Conservation (phyloP, 2,888 invertebrate genomes). For the Dusona sp. region DNA sequence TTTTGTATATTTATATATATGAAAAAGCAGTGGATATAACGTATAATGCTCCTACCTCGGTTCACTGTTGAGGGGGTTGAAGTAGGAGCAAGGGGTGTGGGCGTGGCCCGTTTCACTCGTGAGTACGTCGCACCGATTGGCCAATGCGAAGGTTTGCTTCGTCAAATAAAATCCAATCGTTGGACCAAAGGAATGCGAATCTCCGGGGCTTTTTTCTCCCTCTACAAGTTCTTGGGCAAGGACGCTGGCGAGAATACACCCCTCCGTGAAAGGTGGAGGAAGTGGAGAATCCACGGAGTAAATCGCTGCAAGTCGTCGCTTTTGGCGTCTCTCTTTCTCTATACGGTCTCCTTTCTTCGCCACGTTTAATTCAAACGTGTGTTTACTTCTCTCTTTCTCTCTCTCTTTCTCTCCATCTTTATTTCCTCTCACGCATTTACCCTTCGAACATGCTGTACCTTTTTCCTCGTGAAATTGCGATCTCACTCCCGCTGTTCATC, state of each 20-base stretch:
- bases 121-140: slow-evolving; percentile 79
- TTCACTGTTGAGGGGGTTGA: slow-evolving; percentile 63
- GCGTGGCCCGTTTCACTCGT: slow-evolving; percentile 80
- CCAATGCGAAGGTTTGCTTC: slow-evolving; percentile 79
- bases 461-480: slow-evolving; percentile 56
- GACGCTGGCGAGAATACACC: slow-evolving; percentile 52
- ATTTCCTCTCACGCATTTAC: slow-evolving; percentile 41
- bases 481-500: slow-evolving; percentile 39
- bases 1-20: slow-evolving; percentile 49
- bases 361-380: slow-evolving; percentile 27
- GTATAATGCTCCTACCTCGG: slow-evolving; percentile 59
- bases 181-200: slow-evolving; percentile 83
- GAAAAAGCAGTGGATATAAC: slow-evolving; percentile 60
- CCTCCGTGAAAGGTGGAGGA: slow-evolving; percentile 49
- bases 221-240: slow-evolving; percentile 60
- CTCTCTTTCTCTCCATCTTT: neutral
- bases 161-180: slow-evolving; percentile 85
- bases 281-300: slow-evolving; percentile 23
- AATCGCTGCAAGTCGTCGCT: slow-evolving; percentile 19
- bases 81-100: slow-evolving; percentile 74
- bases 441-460: slow-evolving; percentile 40
- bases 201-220: slow-evolving; percentile 81
- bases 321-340: too few species aligned
- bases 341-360: too few species aligned
- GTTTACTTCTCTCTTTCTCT: slow-evolving; percentile 51